These are phyloP conservation scores for Polypterus bichir DNA, from an alignment of 2,113 vertebrate genomes.

Conservation along the genomic window DNA sequence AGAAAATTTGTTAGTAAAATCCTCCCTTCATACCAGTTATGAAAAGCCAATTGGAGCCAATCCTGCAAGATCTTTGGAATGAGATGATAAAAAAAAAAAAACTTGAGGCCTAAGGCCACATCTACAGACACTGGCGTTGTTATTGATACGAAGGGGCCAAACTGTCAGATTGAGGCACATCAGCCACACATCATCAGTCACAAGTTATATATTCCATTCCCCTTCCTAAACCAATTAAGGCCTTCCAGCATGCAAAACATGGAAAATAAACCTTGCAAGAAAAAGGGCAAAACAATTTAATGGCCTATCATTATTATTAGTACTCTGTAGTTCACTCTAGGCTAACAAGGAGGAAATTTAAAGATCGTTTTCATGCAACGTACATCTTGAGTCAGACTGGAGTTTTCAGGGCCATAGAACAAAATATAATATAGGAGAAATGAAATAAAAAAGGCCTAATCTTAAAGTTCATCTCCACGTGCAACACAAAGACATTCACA, in stretches of 20 bases:
- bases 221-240: neutral
- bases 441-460: too few relatives aligned
- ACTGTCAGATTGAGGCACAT: conserved; percentile 6
- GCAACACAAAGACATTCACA: too few relatives aligned
- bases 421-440: too few relatives aligned
- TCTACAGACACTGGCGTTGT: conserved; percentile 3
- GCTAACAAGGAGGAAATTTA: too few relatives aligned
- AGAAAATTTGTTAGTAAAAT: conserved; percentile 9
- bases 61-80: conserved; percentile 3
- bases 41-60: conserved; percentile 13
- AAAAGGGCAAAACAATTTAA: conserved; percentile 4
- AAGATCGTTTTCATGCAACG: too few relatives aligned
- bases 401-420: too few relatives aligned
- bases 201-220: neutral
- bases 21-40: conserved; percentile 3
- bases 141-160: conserved; percentile 3
- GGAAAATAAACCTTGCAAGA: neutral
- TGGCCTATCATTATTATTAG: neutral
- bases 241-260: neutral
- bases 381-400: too few relatives aligned
- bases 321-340: too few relatives aligned
- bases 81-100: conserved; percentile 7
- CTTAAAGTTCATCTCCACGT: too few relatives aligned
- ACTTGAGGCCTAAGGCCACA: conserved; percentile 8
- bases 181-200: conserved; percentile 2